Conservation (phyloP, 2,113 vertebrate species). For the Pyrgilauda ruficollis region DNA sequence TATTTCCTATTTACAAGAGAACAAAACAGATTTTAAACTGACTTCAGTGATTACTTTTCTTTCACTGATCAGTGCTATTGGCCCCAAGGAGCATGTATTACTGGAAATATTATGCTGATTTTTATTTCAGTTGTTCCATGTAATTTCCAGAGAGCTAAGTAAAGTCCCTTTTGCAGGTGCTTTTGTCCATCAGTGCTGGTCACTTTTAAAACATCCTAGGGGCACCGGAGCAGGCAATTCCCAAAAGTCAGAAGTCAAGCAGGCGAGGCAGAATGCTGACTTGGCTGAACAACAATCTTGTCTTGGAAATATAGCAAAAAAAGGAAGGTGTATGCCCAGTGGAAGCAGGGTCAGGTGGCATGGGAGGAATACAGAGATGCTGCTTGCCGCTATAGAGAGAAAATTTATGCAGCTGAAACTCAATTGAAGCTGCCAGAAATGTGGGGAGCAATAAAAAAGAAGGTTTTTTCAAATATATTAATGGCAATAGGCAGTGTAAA, state of each 20-base stretch:
- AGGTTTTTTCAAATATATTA: neutral
- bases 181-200: neutral
- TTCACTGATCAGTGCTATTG: neutral
- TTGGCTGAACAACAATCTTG: neutral
- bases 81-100: neutral
- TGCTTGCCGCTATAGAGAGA: neutral
- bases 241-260: neutral
- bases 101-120: neutral
- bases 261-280: neutral
- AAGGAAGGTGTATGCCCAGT: neutral
- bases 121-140: neutral
- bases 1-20: neutral
- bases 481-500: neutral
- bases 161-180: neutral
- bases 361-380: neutral
- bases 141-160: neutral
- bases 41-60: neutral
- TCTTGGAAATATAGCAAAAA: neutral
- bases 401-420: accelerated
- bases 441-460: neutral
- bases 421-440: neutral
- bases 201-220: neutral
- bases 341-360: neutral
- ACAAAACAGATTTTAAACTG: neutral
- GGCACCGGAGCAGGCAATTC: neutral